Evolutionary conservation across 2,888 invertebrate genomes (phyloP).

Genomic region (Dicyrtomina minuta): DNA sequence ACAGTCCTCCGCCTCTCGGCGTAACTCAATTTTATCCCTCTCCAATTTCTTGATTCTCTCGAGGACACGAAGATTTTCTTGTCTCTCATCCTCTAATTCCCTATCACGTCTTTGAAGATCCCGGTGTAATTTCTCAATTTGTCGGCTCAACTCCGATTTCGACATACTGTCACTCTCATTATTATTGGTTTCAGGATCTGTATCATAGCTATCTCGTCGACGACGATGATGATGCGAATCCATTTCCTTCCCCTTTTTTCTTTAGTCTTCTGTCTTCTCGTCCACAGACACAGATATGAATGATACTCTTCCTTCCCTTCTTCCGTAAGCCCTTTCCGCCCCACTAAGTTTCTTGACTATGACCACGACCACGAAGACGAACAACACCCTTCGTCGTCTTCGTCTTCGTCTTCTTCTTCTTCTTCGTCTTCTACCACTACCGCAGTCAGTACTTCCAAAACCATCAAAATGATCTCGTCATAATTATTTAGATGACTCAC

Average conservation of each 20-base stretch:
- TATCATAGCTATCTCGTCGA: conserved; percentile 29
- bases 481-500: too few relatives aligned
- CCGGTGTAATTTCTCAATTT: conserved; percentile 47
- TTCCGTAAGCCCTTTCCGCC: too few relatives aligned
- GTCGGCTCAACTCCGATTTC: conserved; percentile 42
- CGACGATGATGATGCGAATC: conserved; percentile 21
- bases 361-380: too few relatives aligned
- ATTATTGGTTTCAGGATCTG: conserved; percentile 31
- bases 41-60: conserved; percentile 56
- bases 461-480: too few relatives aligned
- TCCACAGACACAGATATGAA: too few relatives aligned
- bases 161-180: conserved; percentile 30
- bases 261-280: neutral
- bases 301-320: too few relatives aligned
- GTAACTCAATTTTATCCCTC: conserved; percentile 60
- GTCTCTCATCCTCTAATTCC: conserved; percentile 51
- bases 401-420: too few relatives aligned
- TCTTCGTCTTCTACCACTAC: too few relatives aligned
- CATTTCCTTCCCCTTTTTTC: neutral
- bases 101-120: conserved; percentile 49
- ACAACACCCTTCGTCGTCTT: too few relatives aligned
- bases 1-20: conserved; percentile 60
- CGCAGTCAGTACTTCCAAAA: too few relatives aligned
- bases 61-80: conserved; percentile 45
- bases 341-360: too few relatives aligned